These are phyloP conservation scores for Dioctria linearis DNA, from an alignment of 2,888 invertebrate species.

Conservation along the genomic window DNA sequence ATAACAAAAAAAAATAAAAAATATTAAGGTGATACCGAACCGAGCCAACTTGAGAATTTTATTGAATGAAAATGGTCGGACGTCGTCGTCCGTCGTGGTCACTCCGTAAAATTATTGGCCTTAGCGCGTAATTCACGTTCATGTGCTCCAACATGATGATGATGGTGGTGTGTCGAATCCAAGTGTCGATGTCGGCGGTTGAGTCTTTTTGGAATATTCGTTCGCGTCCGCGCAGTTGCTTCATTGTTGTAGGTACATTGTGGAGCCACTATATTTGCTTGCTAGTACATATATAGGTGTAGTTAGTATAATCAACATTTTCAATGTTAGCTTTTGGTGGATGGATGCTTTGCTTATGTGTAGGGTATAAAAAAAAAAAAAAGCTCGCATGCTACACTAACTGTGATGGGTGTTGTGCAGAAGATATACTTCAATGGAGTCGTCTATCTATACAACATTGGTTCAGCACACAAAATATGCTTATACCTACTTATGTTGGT, in stretches of 20 bases:
- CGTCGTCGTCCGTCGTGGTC: neutral
- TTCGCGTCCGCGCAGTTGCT: slow-evolving; percentile 9
- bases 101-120: slow-evolving; percentile 34
- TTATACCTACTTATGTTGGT: slow-evolving; percentile 25
- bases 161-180: slow-evolving; percentile 4
- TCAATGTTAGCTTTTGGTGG: slow-evolving; percentile 30
- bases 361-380: neutral
- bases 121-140: slow-evolving; percentile 54
- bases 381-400: neutral
- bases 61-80: slow-evolving; percentile 54
- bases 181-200: slow-evolving; percentile 1
- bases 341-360: slow-evolving; percentile 13
- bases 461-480: slow-evolving; percentile 1
- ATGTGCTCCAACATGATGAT: slow-evolving; percentile 16
- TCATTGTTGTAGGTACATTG: slow-evolving; percentile 19
- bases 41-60: slow-evolving; percentile 46
- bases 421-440: slow-evolving; percentile 11
- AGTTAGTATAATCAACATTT: slow-evolving; percentile 31
- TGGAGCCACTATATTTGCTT: slow-evolving; percentile 30
- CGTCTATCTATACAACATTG: neutral
- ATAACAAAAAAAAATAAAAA: slow-evolving; percentile 5
- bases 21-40: neutral
- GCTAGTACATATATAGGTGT: neutral
- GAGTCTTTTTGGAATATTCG: slow-evolving; percentile 11
- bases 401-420: slow-evolving; percentile 40